phyloP scores from a whole-genome alignment of 2,113 vertebrate genomes.

The Hippocampus barbouri region DNA sequence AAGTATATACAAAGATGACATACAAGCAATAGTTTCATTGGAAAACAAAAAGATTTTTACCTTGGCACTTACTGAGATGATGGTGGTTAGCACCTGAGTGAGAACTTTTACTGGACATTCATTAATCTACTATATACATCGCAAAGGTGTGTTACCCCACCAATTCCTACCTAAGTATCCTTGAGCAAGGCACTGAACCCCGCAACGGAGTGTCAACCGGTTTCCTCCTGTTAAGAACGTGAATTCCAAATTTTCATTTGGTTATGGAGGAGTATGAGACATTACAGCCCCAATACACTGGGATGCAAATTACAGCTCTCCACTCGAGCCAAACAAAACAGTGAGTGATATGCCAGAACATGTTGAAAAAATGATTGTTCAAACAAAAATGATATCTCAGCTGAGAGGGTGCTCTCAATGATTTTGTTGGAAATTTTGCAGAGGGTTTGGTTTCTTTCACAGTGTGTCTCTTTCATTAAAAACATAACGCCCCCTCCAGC shows the following conservation, averaged over 20 bases:
- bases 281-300: background rate
- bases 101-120: background rate
- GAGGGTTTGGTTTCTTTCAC: background rate
- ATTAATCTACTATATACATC: background rate
- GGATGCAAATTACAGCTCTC: background rate
- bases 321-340: background rate
- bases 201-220: background rate
- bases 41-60: slow-evolving; percentile 5
- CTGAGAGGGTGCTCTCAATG: background rate
- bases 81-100: background rate
- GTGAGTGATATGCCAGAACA: slow-evolving; percentile 3
- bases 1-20: slow-evolving; percentile 39
- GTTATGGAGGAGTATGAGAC: background rate
- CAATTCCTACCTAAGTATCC: background rate
- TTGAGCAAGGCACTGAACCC: background rate
- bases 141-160: background rate
- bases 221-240: background rate
- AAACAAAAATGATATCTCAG: slow-evolving; percentile 15
- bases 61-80: slow-evolving; percentile 8
- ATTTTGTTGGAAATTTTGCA: background rate
- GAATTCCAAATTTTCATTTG: background rate
- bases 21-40: slow-evolving; percentile 22
- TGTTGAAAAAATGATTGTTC: slow-evolving; percentile 49
- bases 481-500: background rate
- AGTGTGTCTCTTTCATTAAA: background rate